Evolutionary conservation across 2,797 vertebrate genomes (phyloP), one percentile per base, ranked within the genome.

Genomic region (Poecilia velifera): DNA sequence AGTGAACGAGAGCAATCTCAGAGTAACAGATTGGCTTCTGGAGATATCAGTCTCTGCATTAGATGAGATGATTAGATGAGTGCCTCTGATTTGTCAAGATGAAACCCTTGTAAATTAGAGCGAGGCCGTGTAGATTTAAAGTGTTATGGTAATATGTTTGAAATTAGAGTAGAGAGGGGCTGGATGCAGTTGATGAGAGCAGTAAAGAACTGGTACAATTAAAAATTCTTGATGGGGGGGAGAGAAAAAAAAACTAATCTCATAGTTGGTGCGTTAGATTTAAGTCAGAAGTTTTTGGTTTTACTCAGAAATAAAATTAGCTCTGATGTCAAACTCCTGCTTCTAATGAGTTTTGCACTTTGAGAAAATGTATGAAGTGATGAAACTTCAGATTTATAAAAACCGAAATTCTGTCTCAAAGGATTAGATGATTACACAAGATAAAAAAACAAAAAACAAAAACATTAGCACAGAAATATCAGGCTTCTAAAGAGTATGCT

Each of bases 1-100:
- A 79, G 76, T 59, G 62, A 80, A 70, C 0, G 84, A 83, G 74
- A 83, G 75, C 22, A 82, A 83, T 80, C 53, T 80, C 57, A 74
- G 1, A 77, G 45, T 18, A 74, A 70, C 72, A 85, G 75, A 82
- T 12, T 74, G 84, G 47, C 82, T 80, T 74, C 75, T 18, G 28
- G 77, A 57, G 78, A 82, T 31, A 25, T 82, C 68, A 3, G 76
- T 75, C 6, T 80, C 79, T 74, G 47, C 28, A 28, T 74, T 43
- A 57, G 41, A 41, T 79, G 34, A 57, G 41, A 71, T 45, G 59
- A 80, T 79, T 70, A 55, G 47, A 76, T 71, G 31, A 73, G 71
- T 59, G 28, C 25, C 72, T 82, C 20, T 76, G 71, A 76, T 84
- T 74, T 76, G 49, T 36, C 8, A 14, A 68, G 34, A 77, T 68